Base-by-base conservation (phyloP, 2,797 vertebrate genomes). In the Xiphophorus birchmanni region DNA sequence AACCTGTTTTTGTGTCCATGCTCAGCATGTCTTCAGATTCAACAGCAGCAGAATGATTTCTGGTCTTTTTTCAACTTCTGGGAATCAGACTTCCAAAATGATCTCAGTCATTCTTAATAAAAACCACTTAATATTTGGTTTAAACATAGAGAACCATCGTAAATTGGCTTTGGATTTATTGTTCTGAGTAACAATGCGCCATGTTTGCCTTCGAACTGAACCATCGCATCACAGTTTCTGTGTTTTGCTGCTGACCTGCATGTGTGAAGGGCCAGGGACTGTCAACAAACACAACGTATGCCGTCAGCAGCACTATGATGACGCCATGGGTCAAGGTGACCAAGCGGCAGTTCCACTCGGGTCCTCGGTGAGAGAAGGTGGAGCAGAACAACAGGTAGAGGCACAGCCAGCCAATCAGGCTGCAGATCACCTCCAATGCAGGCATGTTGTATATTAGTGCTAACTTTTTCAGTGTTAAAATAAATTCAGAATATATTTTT, bases 181-280 rank as follows among this genome's bases (percentile, higher is more conserved):
- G 37, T 23, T 69, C 15, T 67, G 17, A 37, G 32, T 40, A 40
- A 11, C 21, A 23, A 35, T 40, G 37, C 40, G 4, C 9, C 37
- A 40, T 69, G 35, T 11, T 69, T 45, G 26, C 6, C 26, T 12
- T 13, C 26, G 17, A 45, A n/a, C 69, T 44, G 26, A 71, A n/a
- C 42, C 10, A 10, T 23, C 9, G 0, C 18, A 2, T 40, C 37
- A 44, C 5, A 6, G 21, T 42, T 44, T 75, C 12, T 75, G n/a
- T 13, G 23, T 29, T 15, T n/a, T 26, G 3, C 0, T 26, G 67
- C 92, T 83, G 89, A 98, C 98, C 98, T 90, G 97, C 96, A 45
- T 99, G 96, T 5, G 97, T 98, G 86, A 99, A 94, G 73, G 97
- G 97, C 98, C 97, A 99, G 11, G 98, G 98, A 13, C 98, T 98